Base-by-base conservation (phyloP, 2,797 vertebrate genomes). In the Botia kubotai region DNA sequence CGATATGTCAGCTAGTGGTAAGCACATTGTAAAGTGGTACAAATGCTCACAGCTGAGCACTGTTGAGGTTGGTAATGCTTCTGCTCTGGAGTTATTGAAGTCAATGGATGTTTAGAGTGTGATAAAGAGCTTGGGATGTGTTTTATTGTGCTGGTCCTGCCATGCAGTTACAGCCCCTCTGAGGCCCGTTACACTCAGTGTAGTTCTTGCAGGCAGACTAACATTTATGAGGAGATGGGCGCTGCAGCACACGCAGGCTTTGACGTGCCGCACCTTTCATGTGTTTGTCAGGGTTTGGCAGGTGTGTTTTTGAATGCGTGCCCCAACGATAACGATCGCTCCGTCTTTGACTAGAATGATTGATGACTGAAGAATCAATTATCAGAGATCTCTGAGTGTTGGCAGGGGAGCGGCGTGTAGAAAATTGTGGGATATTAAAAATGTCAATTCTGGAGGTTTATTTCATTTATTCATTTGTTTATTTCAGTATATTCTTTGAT, bases 241-340 rank as follows among this genome's bases (percentile, higher is more conserved):
- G 70, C 63, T 53, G 65, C 67, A n/a, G 68, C 62, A 58, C 48
- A 43, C 33, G 76, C 29, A 19, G 70, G 43, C 83, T 86, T 87
- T 86, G 84, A 87, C 80, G 79, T 79, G 65, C 21, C 53, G 66
- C 75, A 82, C 58, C 84, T 86, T 87, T 87, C 77, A 86, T 86
- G 78, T 86, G 73, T 78, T 74, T 73, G 74, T 82, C 71, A 74
- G 80, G 69, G 60, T 12, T 74, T 60, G 75, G 73, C 80, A 84
- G 84, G 82, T 77, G 80, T 81, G 71, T 84, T 84, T 84, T 81
- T 87, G 84, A 82, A 86, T 86, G 77, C 84, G 70, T 58, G 79
- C 53, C 65, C 58, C 36, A 82, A 80, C 50, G 53, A 57, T 71
- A 78, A 79, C 53, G 65, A 71, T 78, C 57, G 33, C 80, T 39